These are phyloP conservation scores for Dromiciops gliroides DNA, from an alignment of 2,113 vertebrate species.

Conservation along the genomic window DNA sequence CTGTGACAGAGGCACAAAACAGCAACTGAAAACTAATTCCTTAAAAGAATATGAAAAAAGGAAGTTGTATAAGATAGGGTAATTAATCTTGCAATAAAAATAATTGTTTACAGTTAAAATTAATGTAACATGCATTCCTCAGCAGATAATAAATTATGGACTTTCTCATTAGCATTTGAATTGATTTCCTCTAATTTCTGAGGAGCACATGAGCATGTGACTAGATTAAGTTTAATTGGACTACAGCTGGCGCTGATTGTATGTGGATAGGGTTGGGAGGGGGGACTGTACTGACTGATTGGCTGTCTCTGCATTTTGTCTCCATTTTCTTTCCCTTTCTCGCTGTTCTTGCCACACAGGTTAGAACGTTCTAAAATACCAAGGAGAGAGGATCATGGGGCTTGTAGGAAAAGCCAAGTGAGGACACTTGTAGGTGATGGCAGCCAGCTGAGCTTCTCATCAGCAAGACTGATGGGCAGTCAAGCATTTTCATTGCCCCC, in stretches of 20 bases:
- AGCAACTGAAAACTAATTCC: constrained; percentile 85
- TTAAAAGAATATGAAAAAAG: constrained; percentile 88
- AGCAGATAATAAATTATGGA: constrained; percentile 93
- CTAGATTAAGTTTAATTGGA: constrained; percentile 92
- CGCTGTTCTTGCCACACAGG: constrained; percentile 52
- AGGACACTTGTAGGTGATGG: not conserved
- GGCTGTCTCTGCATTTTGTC: constrained; percentile 78
- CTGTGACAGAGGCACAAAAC: constrained; percentile 86
- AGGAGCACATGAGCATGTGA: constrained; percentile 88
- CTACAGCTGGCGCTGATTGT: constrained; percentile 88
- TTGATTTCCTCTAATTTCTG: constrained; percentile 93
- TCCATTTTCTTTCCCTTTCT: constrained; percentile 73
- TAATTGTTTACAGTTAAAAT: constrained; percentile 94
- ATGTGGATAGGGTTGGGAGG: constrained; percentile 78
- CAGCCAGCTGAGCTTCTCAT: constrained; percentile 4
- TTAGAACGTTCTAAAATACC: constrained; percentile 50
- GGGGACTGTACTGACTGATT: constrained; percentile 82
- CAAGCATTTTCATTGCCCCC: constrained; percentile 22
- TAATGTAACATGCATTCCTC: constrained; percentile 92
- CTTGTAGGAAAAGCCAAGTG: not conserved
- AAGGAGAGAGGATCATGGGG: constrained; percentile 24
- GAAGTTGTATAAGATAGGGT: constrained; percentile 88
- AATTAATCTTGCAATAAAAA: constrained; percentile 94
- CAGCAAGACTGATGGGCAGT: constrained; percentile 36
- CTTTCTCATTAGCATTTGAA: constrained; percentile 93